A percentile compares a stretch with the other conserved stretches of the same genome.
phyloP scores from a whole-genome alignment of 1,140 invertebrate genomes.

The Cydia amplana region DNA sequence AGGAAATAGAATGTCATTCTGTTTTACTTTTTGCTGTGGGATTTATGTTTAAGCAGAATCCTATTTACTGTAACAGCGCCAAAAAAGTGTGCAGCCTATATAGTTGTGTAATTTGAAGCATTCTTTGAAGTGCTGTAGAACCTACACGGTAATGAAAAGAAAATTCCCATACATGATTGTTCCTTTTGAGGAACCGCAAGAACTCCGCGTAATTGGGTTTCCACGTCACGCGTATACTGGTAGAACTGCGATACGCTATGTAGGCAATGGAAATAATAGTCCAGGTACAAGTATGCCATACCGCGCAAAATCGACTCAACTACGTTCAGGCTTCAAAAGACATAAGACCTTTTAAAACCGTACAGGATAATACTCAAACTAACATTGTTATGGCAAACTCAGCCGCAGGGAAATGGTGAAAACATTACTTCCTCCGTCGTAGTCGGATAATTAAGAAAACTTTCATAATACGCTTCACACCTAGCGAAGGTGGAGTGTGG shows the following conservation, averaged over 20 bases:
- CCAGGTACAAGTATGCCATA: background rate
- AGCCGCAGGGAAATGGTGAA: conserved; percentile 23
- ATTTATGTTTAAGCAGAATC: too few relatives aligned
- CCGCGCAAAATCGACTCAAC: background rate
- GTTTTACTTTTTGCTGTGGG: too few relatives aligned
- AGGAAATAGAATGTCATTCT: too few relatives aligned
- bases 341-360: background rate
- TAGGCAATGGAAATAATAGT: background rate
- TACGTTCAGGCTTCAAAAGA: background rate
- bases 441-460: conserved; percentile 27
- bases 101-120: too few relatives aligned
- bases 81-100: too few relatives aligned
- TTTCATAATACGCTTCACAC: conserved; percentile 27
- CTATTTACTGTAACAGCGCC: too few relatives aligned
- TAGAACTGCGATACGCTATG: background rate
- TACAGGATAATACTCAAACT: conserved; percentile 16
- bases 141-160: too few relatives aligned
- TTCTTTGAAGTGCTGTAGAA: too few relatives aligned
- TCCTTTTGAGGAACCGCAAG: too few relatives aligned
- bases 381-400: conserved; percentile 28
- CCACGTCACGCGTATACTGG: background rate
- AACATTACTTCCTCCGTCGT: conserved; percentile 19
- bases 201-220: too few relatives aligned
- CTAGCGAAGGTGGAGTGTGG: background rate
- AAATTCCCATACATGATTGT: too few relatives aligned